These are phyloP conservation scores for Xestia ashworthii DNA, from an alignment of 2,888 invertebrate species.

Conservation along the genomic window DNA sequence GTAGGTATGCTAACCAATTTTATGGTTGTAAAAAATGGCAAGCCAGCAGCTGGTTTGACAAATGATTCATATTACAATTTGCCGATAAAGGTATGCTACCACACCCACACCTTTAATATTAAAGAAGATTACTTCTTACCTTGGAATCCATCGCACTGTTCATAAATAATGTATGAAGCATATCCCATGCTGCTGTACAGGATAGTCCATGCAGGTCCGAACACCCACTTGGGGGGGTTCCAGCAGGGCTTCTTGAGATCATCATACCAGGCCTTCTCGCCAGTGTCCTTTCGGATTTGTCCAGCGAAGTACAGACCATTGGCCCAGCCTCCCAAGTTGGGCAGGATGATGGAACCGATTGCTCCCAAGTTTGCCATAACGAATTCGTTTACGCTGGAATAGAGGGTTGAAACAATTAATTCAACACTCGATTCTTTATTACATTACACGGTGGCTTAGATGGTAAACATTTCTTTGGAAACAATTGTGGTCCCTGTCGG, in stretches of 20 bases:
- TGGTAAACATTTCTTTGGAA: no score
- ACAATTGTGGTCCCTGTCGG: no score
- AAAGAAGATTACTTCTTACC: constrained; percentile 79
- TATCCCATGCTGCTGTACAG: constrained; percentile 96
- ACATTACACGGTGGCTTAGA: no score
- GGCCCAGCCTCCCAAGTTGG: constrained; percentile 80
- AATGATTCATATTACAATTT: no score
- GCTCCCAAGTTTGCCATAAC: constrained; percentile 81
- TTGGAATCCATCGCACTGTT: constrained; percentile 94
- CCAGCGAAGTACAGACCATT: constrained; percentile 92
- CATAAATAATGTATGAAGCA: constrained; percentile 95
- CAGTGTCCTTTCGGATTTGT: constrained; percentile 88
- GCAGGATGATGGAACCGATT: constrained; percentile 80
- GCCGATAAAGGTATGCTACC: no score
- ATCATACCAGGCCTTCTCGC: constrained; percentile 81
- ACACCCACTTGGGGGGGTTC: constrained; percentile 95
- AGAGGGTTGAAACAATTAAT: neutral
- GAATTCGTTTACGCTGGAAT: constrained; percentile 67
- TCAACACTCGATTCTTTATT: no score
- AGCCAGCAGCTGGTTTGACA: no score
- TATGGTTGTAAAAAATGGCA: no score
- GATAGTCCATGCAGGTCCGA: constrained; percentile 95
- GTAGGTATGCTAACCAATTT: no score
- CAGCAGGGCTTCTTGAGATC: constrained; percentile 90
- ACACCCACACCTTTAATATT: neutral